phyloP scores from a whole-genome alignment of 2,113 vertebrate genomes.

The Saguinus imperator region DNA sequence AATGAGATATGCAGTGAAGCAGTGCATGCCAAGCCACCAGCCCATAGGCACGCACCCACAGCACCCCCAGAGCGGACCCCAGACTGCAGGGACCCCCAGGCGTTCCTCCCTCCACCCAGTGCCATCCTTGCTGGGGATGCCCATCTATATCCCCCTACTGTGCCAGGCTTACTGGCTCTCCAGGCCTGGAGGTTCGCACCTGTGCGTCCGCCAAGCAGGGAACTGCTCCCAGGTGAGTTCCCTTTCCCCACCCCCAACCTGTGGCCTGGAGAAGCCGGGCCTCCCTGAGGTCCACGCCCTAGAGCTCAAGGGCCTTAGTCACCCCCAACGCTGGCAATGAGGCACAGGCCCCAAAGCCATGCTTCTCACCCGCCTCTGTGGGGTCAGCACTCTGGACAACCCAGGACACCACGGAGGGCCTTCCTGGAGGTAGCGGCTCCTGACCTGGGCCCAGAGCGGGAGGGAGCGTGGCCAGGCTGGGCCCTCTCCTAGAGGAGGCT shows the following conservation, averaged over 20 bases:
- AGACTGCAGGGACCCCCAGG: rapidly evolving
- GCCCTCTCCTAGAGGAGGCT: background rate
- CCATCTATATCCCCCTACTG: rapidly evolving
- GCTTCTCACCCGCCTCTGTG: background rate
- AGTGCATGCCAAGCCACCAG: rapidly evolving
- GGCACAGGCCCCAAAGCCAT: no score
- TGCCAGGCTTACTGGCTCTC: background rate
- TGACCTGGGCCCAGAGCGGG: background rate
- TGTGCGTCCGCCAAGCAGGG: rapidly evolving
- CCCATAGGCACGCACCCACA: background rate
- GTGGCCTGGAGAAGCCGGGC: background rate
- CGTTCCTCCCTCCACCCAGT: no score
- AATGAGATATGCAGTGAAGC: background rate
- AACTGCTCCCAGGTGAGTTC: rapidly evolving
- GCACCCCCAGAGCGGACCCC: background rate
- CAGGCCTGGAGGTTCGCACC: rapidly evolving
- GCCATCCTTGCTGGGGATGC: no score
- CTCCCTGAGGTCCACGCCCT: background rate
- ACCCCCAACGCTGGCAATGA: rapidly evolving
- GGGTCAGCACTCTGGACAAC: no score
- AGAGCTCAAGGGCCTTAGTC: background rate
- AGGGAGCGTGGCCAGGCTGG: rapidly evolving
- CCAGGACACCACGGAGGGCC: rapidly evolving
- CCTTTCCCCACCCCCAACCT: background rate
- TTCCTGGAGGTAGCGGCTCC: background rate